Percentiles rank a stretch among this genome's conserved stretches.
These are phyloP conservation scores for Macropis europaea DNA, from an alignment of 2,888 invertebrate genomes.

Conservation along the genomic window DNA sequence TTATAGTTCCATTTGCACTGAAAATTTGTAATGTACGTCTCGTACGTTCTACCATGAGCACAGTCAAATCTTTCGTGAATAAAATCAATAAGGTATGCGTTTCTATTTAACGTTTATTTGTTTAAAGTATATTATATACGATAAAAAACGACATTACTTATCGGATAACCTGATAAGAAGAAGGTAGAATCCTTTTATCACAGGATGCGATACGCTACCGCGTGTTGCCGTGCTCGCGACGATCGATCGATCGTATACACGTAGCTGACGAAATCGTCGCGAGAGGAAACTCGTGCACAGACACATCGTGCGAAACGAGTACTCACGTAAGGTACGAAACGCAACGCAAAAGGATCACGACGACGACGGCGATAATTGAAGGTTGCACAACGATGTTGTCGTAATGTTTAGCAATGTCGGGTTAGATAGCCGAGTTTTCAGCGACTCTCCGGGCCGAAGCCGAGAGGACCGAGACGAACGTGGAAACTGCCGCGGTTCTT, in stretches of 20 bases:
- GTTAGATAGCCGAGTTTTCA: conserved; percentile 49
- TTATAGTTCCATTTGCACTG: too few species aligned
- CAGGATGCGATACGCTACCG: too few species aligned
- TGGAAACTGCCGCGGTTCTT: conserved; percentile 48
- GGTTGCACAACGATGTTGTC: conserved; percentile 60
- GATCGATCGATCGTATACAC: neutral
- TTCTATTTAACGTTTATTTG: too few species aligned
- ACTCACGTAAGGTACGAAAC: conserved; percentile 29
- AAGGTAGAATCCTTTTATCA: too few species aligned
- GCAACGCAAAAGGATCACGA: conserved; percentile 55
- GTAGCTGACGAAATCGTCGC: neutral
- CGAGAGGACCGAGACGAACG: conserved; percentile 7
- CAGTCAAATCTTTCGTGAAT: too few species aligned
- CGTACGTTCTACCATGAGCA: too few species aligned
- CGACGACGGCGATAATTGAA: conserved; percentile 53
- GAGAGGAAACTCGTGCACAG: neutral
- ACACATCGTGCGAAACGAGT: neutral
- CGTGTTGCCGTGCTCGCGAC: neutral
- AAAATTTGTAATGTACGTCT: too few species aligned
- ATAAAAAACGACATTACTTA: too few species aligned
- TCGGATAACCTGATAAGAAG: too few species aligned
- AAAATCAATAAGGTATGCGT: too few species aligned
- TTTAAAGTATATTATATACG: too few species aligned
- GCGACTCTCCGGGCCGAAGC: conserved; percentile 14
- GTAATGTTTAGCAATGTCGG: conserved; percentile 61